Evolutionary conservation across 2,888 invertebrate genomes (phyloP).

Genomic region (Theodoxus fluviatilis): DNA sequence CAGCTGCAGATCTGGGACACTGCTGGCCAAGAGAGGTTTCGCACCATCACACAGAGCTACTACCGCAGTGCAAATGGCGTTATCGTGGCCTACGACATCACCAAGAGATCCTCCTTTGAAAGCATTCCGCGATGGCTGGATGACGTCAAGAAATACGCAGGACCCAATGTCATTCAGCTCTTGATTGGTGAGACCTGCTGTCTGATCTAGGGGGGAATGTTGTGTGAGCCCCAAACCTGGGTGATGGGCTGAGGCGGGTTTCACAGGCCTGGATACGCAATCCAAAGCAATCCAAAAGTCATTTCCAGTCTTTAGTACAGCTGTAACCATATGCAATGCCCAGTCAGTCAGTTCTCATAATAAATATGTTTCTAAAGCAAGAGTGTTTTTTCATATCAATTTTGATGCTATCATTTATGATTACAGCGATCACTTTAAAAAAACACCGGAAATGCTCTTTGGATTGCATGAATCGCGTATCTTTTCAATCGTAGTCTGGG

Average conservation of each 20-base stretch:
- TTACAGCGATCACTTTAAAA: no score
- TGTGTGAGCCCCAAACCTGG: background rate
- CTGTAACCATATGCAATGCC: background rate
- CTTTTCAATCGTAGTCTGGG: no score
- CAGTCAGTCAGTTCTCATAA: background rate
- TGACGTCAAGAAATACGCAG: slow-evolving; percentile 92
- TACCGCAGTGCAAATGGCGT: slow-evolving; percentile 97
- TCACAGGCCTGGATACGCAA: no score
- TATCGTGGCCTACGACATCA: slow-evolving; percentile 95
- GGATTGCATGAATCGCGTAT: no score
- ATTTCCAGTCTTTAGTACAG: background rate
- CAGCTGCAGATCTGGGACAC: slow-evolving; percentile 97
- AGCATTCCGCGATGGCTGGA: slow-evolving; percentile 95
- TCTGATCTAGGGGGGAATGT: background rate
- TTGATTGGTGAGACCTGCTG: slow-evolving; percentile 77
- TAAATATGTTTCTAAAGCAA: background rate
- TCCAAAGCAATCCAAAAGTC: no score
- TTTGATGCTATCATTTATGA: background rate
- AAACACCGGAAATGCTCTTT: no score
- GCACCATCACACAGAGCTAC: slow-evolving; percentile 96
- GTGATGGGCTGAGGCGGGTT: no score
- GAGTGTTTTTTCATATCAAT: background rate
- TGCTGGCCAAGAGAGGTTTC: slow-evolving; percentile 93
- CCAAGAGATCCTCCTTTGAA: slow-evolving; percentile 88
- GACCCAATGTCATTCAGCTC: slow-evolving; percentile 87